Percentiles rank a stretch among this genome's conserved stretches.
Conservation (phyloP, 2,113 vertebrate species). For the Podarcis cretensis region DNA sequence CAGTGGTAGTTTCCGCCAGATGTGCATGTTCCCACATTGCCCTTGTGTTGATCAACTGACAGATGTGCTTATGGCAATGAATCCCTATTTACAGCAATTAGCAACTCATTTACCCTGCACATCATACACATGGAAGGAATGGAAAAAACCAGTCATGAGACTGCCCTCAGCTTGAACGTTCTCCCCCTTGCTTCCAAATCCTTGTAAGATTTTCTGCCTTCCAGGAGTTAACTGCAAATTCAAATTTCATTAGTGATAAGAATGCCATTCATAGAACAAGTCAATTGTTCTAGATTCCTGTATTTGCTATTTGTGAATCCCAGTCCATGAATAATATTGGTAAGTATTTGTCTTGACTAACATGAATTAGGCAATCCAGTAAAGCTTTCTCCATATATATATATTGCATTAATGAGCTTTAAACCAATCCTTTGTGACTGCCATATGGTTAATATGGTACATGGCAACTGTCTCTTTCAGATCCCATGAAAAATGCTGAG, state of each 20-base stretch:
- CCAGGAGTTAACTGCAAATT: background rate
- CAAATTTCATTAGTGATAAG: background rate
- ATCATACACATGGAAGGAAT: background rate
- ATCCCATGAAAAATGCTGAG: background rate
- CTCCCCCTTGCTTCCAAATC: background rate
- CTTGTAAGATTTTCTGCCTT: background rate
- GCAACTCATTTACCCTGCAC: no score
- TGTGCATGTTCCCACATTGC: background rate
- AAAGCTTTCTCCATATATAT: background rate
- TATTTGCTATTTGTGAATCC: background rate
- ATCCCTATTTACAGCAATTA: background rate
- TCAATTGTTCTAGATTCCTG: rapidly evolving
- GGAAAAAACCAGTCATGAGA: background rate
- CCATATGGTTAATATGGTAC: no score
- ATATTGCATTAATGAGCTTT: conserved; percentile 7
- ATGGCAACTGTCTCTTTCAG: no score
- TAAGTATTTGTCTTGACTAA: background rate
- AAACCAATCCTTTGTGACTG: background rate
- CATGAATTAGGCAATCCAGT: background rate
- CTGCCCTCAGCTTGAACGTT: background rate
- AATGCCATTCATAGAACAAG: background rate
- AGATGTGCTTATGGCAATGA: background rate
- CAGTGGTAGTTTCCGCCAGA: background rate
- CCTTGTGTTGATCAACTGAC: background rate
- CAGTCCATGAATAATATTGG: background rate